Conservation (phyloP, 2,888 invertebrate genomes). For the Drosophila paucipuncta region DNA sequence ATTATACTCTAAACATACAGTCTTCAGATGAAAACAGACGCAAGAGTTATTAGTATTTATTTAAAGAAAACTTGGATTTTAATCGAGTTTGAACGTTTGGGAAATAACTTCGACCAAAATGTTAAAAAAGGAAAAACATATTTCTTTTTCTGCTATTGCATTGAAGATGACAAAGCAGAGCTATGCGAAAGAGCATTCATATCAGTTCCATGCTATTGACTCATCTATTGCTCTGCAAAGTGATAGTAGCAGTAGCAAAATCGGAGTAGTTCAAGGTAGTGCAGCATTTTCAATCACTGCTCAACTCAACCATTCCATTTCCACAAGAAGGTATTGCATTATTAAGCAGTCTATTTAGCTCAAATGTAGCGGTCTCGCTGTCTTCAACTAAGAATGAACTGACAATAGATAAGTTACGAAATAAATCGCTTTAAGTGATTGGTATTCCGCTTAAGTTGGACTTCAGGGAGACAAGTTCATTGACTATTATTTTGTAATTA, state of each 20-base stretch:
- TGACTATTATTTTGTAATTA: slow-evolving; percentile 41
- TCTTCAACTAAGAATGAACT: background rate
- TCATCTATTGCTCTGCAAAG: background rate
- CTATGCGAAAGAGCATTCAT: background rate
- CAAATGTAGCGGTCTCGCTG: background rate
- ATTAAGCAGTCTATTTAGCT: too few relatives aligned
- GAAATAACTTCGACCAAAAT: background rate
- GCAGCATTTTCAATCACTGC: background rate
- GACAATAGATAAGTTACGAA: background rate
- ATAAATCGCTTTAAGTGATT: background rate
- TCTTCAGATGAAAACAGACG: background rate
- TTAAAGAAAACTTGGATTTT: background rate
- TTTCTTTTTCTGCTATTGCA: too few relatives aligned
- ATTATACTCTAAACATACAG: background rate
- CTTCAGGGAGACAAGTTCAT: background rate
- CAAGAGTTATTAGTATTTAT: background rate
- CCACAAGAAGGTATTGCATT: background rate
- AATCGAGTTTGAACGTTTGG: background rate
- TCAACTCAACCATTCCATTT: background rate
- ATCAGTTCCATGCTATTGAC: background rate
- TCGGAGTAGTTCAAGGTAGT: background rate
- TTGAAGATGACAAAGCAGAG: background rate
- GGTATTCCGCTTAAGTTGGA: background rate
- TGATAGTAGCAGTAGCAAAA: background rate
- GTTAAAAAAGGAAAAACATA: background rate